These are phyloP conservation scores for Anniella stebbinsi DNA, from an alignment of 2,797 vertebrate species.

Conservation along the genomic window DNA sequence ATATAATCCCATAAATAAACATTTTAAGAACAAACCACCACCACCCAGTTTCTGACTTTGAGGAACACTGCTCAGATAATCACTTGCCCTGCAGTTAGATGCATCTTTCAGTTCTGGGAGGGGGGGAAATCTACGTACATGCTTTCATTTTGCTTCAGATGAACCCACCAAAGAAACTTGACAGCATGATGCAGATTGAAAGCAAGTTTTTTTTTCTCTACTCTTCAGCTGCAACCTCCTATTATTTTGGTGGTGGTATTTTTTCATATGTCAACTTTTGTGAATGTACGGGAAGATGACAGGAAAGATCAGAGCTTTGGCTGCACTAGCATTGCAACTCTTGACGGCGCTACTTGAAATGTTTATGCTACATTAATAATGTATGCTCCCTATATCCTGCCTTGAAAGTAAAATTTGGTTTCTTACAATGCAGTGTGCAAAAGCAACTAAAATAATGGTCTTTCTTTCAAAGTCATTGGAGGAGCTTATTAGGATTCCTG, in stretches of 20 bases:
- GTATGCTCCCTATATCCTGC: background rate
- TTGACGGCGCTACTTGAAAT: constrained; percentile 22
- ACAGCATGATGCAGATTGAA: constrained; percentile 57
- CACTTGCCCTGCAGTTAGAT: constrained; percentile 23
- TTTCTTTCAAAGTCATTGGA: background rate
- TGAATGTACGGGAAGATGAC: constrained; percentile 48
- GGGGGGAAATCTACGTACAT: constrained; percentile 39
- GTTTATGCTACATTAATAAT: constrained; percentile 36
- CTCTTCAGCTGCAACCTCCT: constrained; percentile 43
- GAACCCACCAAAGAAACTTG: constrained; percentile 49
- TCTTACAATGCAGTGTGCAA: background rate
- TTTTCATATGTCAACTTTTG: constrained; percentile 49
- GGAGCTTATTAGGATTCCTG: background rate
- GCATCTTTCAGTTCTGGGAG: constrained; percentile 45
- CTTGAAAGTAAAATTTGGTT: background rate
- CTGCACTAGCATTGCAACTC: constrained; percentile 43
- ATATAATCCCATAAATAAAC: constrained; percentile 67
- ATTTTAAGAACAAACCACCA: constrained; percentile 61
- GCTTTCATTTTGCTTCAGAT: constrained; percentile 66
- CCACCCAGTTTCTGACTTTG: constrained; percentile 49
- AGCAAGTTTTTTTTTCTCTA: constrained; percentile 44
- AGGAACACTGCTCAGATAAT: constrained; percentile 56
- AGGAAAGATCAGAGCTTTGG: constrained; percentile 55
- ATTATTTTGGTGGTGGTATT: constrained; percentile 56
- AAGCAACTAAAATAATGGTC: rapidly evolving